Evolutionary conservation across 2,113 vertebrate genomes (phyloP).

Genomic region (Amazona vittata): DNA sequence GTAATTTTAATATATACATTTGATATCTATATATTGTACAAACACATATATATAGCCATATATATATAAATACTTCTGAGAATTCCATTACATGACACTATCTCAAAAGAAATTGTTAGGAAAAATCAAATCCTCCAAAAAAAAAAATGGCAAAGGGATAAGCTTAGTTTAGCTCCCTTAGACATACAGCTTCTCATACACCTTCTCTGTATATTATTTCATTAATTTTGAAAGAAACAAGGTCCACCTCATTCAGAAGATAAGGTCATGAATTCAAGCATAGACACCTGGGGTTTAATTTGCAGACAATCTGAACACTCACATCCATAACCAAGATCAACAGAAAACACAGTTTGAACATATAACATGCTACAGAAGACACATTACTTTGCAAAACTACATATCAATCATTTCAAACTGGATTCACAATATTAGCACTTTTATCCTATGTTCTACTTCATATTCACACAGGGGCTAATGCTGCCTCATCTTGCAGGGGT

Average conservation of each 20-base stretch:
- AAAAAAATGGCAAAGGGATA: not conserved
- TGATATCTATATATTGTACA: not conserved
- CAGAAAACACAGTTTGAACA: not conserved
- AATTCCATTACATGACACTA: not conserved
- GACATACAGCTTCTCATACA: not conserved
- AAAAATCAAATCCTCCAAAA: not conserved
- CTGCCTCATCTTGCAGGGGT: not conserved
- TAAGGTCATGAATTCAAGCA: not conserved
- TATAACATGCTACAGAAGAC: not conserved
- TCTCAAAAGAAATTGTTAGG: not conserved
- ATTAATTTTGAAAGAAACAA: not conserved
- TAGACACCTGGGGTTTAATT: not conserved
- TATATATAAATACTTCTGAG: not conserved
- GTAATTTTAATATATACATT: not conserved
- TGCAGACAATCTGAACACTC: not conserved
- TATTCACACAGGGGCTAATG: not conserved
- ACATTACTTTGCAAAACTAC: not conserved
- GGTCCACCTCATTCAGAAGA: not conserved
- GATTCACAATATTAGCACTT: not conserved
- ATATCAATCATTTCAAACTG: not conserved
- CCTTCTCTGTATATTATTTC: not conserved
- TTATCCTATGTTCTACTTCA: not conserved
- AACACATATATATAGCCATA: accelerated
- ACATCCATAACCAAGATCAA: not conserved
- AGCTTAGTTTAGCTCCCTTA: not conserved